Conservation (phyloP, 2,113 vertebrate species). For the Microcebus jonahi region DNA sequence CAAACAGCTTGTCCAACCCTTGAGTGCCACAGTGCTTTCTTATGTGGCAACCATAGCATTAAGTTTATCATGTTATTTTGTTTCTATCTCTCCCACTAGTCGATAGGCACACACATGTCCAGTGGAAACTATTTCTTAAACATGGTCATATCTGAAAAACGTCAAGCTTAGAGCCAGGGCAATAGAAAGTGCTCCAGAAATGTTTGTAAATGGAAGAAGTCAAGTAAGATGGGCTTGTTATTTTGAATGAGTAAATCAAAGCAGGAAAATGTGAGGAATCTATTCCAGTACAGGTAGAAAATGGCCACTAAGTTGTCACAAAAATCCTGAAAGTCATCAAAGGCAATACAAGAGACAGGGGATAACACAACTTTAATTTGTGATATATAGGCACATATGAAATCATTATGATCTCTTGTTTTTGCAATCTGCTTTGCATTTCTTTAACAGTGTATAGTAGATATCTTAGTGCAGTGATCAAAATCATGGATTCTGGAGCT, state of each 20-base stretch:
- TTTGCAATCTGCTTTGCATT: neutral
- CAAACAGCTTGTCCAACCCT: too few species aligned
- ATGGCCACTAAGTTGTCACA: neutral
- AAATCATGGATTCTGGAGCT: neutral
- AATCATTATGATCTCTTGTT: neutral
- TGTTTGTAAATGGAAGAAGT: neutral
- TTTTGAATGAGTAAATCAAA: neutral
- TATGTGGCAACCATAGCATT: too few species aligned
- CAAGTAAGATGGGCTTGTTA: neutral
- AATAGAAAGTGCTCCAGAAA: neutral
- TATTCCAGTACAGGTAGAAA: neutral
- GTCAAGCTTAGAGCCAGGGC: neutral
- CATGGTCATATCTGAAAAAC: neutral
- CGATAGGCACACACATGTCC: neutral
- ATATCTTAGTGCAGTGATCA: neutral
- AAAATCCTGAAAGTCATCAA: neutral
- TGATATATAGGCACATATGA: neutral
- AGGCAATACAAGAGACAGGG: neutral
- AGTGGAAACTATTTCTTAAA: neutral
- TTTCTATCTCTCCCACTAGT: neutral
- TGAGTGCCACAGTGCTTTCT: too few species aligned
- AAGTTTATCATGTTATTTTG: neutral
- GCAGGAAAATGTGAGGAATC: neutral
- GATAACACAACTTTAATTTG: neutral
- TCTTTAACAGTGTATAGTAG: neutral